A percentile compares a stretch with the other conserved stretches of the same genome.
Conservation (phyloP, 2,888 invertebrate genomes). For the Sympetrum striolatum region DNA sequence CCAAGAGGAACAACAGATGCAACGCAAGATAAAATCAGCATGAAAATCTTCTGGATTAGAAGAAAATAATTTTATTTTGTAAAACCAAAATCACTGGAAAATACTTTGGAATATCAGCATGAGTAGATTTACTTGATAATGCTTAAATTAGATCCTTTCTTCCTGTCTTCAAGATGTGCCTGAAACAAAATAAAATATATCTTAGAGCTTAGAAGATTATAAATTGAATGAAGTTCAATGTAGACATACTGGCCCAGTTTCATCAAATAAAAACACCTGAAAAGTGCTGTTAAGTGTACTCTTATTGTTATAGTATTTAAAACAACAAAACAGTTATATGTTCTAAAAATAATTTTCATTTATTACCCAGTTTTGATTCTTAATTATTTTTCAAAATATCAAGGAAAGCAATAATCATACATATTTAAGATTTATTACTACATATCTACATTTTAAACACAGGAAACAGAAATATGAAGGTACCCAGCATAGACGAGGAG, state of each 20-base stretch:
- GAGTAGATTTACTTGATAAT: constrained; percentile 52
- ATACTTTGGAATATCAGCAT: not conserved
- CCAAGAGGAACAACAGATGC: not conserved
- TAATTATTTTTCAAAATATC: no score
- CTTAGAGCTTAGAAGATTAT: not conserved
- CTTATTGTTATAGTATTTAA: not conserved
- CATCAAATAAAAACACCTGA: not conserved
- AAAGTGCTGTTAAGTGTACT: not conserved
- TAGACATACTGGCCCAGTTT: not conserved
- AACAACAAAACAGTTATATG: not conserved
- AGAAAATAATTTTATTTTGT: not conserved
- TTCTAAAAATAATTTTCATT: no score
- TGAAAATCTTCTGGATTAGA: not conserved
- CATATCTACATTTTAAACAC: no score
- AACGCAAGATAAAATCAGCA: not conserved
- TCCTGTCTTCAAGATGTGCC: constrained; percentile 77
- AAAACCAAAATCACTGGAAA: not conserved
- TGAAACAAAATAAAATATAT: constrained; percentile 57
- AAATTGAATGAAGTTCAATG: constrained; percentile 7
- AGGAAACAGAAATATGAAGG: no score
- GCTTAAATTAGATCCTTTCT: constrained; percentile 64
- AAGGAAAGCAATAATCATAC: no score
- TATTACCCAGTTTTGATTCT: no score
- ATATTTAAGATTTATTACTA: no score
- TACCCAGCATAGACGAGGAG: no score